phyloP scores from a whole-genome alignment of 2,888 invertebrate genomes.

The Saturnia pavonia region DNA sequence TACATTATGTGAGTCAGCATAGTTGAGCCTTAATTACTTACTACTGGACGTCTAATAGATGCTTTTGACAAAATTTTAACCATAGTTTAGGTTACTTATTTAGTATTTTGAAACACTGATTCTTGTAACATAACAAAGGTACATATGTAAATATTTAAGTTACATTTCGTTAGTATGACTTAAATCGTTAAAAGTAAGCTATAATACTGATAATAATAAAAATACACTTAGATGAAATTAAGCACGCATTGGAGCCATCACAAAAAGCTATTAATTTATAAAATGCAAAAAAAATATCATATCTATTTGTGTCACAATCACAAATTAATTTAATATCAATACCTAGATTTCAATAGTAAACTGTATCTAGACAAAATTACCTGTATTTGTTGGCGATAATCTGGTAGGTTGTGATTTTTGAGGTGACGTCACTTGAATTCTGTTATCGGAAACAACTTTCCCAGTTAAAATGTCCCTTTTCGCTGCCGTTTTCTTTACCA shows the following conservation, averaged over 20 bases:
- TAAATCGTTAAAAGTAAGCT: not conserved
- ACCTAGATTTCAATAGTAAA: not conserved
- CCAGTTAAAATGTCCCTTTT: conserved; percentile 64
- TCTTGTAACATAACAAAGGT: not conserved
- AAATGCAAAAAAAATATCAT: not conserved
- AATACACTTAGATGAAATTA: not conserved
- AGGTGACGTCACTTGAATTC: conserved; percentile 37
- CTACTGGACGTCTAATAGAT: not conserved
- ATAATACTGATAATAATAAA: not conserved
- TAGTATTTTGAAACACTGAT: not conserved
- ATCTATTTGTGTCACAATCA: not conserved
- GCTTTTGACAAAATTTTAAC: not conserved
- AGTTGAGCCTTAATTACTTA: not conserved
- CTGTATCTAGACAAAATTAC: conserved; percentile 32
- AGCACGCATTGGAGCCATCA: not conserved
- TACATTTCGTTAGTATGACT: not conserved
- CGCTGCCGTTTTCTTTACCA: conserved; percentile 53
- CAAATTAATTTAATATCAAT: not conserved
- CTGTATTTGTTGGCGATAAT: conserved; percentile 45
- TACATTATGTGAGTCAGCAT: not conserved
- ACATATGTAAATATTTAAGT: not conserved
- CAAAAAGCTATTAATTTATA: not conserved
- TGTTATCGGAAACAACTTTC: conserved; percentile 57
- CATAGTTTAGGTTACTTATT: not conserved
- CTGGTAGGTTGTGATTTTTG: conserved; percentile 41